Evolutionary conservation across 2,113 vertebrate species (phyloP).

Genomic region (Cyanoderma ruficeps): DNA sequence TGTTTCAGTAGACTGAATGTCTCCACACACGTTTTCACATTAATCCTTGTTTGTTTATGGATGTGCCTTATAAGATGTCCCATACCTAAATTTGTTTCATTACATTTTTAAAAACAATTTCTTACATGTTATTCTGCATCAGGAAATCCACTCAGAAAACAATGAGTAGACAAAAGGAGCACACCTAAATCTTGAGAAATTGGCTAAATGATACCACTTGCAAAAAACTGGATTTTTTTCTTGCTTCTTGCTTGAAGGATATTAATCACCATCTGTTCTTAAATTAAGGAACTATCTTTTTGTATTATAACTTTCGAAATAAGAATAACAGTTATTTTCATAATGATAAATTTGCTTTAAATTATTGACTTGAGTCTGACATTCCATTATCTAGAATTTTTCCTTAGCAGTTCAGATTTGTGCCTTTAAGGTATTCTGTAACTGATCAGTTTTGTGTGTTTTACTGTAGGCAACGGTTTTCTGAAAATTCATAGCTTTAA

Average conservation of each 20-base stretch:
- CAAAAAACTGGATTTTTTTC: not conserved
- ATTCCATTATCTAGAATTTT: not conserved
- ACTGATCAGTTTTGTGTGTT: not conserved
- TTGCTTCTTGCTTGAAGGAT: not conserved
- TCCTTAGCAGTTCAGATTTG: not conserved
- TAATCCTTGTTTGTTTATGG: not conserved
- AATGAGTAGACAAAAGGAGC: not conserved
- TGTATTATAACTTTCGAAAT: not conserved
- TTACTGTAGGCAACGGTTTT: not conserved
- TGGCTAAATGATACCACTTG: not conserved
- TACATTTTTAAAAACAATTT: not conserved
- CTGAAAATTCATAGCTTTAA: not conserved
- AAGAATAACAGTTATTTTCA: not conserved
- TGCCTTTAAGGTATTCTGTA: not conserved
- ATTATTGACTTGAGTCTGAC: not conserved
- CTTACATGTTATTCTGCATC: not conserved
- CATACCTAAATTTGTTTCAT: not conserved
- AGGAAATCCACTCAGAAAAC: not conserved
- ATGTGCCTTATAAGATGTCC: not conserved
- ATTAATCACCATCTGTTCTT: not conserved
- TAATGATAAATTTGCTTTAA: not conserved
- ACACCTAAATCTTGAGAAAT: not conserved
- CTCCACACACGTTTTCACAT: not conserved
- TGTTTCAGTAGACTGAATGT: not conserved
- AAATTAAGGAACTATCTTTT: not conserved